phyloP scores from a whole-genome alignment of 1,140 invertebrate genomes.

The Dendroctonus ponderosae region DNA sequence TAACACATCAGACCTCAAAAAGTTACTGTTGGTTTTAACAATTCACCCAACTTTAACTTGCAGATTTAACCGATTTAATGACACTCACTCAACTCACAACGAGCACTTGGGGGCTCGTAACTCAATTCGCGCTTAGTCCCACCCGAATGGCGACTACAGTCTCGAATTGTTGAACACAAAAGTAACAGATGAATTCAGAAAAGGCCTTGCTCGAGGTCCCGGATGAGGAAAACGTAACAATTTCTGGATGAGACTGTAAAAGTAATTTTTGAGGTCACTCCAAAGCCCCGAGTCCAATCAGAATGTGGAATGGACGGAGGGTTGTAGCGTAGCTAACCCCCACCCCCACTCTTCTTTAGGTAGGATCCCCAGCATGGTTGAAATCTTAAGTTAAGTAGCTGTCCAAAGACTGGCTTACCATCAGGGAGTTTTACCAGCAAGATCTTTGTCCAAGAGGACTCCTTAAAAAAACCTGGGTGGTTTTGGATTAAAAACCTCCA shows the following conservation, averaged over 20 bases:
- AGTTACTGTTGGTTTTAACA: slow-evolving; percentile 52
- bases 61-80: slow-evolving; percentile 22
- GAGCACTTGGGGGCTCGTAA: slow-evolving; percentile 13
- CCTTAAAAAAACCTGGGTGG: too few relatives aligned
- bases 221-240: slow-evolving; percentile 46
- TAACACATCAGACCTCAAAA: slow-evolving; percentile 50
- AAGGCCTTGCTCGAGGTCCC: slow-evolving; percentile 45
- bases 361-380: slow-evolving; percentile 41
- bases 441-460: too few relatives aligned
- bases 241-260: slow-evolving; percentile 52
- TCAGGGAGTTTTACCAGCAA: too few relatives aligned
- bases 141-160: slow-evolving; percentile 25
- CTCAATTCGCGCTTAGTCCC: slow-evolving; percentile 39
- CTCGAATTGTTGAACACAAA: slow-evolving; percentile 48
- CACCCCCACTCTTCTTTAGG: slow-evolving; percentile 41
- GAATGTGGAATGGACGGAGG: slow-evolving; percentile 19
- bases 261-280: slow-evolving; percentile 53
- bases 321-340: slow-evolving; percentile 42
- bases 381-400: too few relatives aligned
- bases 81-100: background rate
- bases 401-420: too few relatives aligned
- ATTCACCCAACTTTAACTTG: slow-evolving; percentile 46
- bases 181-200: slow-evolving; percentile 7
- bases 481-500: too few relatives aligned
- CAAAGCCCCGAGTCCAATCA: slow-evolving; percentile 31